Percentiles rank a stretch among this genome's conserved stretches.
Evolutionary conservation across 2,888 invertebrate species (phyloP).

Genomic region (Agrypnus murinus): DNA sequence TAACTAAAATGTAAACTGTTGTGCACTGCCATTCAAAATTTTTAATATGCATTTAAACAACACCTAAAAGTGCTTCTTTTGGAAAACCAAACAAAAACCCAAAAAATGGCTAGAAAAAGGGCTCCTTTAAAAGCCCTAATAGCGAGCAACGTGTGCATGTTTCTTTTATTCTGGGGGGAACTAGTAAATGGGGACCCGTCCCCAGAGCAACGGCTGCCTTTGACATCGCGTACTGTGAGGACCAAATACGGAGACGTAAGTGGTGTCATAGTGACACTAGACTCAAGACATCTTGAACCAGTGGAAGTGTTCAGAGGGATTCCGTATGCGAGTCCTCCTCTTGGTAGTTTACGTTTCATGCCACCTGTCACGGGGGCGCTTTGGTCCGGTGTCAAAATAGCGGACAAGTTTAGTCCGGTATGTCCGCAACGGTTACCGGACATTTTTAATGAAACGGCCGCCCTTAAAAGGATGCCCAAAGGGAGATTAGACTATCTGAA

Average conservation of each 20-base stretch:
- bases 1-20: slow-evolving; percentile 8
- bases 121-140: slow-evolving; percentile 33
- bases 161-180: slow-evolving; percentile 46
- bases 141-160: slow-evolving; percentile 40
- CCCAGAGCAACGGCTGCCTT: slow-evolving; percentile 69
- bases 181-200: slow-evolving; percentile 51
- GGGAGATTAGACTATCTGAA: slow-evolving; percentile 92
- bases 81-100: too few relatives aligned
- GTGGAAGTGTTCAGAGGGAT: slow-evolving; percentile 96
- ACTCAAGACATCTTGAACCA: slow-evolving; percentile 86
- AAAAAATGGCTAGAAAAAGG: slow-evolving; percentile 41
- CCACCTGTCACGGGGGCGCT: slow-evolving; percentile 95
- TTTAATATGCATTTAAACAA: slow-evolving; percentile 21
- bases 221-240: slow-evolving; percentile 88
- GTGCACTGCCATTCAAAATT: neutral
- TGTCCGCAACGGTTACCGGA: slow-evolving; percentile 94
- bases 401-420: slow-evolving; percentile 91
- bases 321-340: slow-evolving; percentile 95
- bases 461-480: slow-evolving; percentile 88
- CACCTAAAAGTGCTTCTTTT: slow-evolving; percentile 10
- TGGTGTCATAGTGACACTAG: slow-evolving; percentile 88
- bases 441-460: slow-evolving; percentile 88
- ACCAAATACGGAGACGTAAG: slow-evolving; percentile 92
- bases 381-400: slow-evolving; percentile 92
- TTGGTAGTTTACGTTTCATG: slow-evolving; percentile 94